Conservation (phyloP, 2,797 vertebrate species). For the Lacerta agilis region DNA sequence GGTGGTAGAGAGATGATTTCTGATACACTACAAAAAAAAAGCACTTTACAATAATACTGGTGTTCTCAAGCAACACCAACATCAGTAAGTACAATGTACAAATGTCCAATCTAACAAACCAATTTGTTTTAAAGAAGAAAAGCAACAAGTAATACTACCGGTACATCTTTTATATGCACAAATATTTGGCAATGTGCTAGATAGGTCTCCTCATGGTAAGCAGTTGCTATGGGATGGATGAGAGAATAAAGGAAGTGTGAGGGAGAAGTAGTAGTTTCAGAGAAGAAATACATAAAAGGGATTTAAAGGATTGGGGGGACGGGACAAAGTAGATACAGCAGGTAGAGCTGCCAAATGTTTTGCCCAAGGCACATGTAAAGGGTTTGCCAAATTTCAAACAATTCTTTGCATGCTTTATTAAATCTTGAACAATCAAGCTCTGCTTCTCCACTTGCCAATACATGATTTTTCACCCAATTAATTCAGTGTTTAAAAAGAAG, state of each 20-base stretch:
- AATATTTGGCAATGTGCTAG: background rate
- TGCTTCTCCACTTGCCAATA: background rate
- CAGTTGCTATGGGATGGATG: background rate
- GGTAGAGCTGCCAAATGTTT: background rate
- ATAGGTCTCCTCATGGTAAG: background rate
- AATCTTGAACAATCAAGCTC: background rate
- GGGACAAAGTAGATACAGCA: background rate
- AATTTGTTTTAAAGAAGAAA: background rate
- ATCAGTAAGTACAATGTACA: background rate
- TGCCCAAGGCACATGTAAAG: background rate
- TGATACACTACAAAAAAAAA: background rate
- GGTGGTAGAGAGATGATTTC: too few relatives aligned
- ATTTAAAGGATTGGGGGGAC: too few relatives aligned
- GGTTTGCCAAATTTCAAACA: background rate
- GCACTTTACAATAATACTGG: rapidly evolving
- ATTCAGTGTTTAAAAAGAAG: background rate
- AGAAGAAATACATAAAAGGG: too few relatives aligned
- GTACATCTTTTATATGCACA: background rate
- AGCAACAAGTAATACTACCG: background rate
- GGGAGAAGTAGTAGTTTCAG: too few relatives aligned
- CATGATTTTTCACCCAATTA: background rate
- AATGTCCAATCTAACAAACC: background rate
- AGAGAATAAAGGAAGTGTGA: background rate
- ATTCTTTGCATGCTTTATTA: background rate
- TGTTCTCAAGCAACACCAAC: background rate